Conservation (phyloP, 2,888 invertebrate genomes). For the Spisula solida region DNA sequence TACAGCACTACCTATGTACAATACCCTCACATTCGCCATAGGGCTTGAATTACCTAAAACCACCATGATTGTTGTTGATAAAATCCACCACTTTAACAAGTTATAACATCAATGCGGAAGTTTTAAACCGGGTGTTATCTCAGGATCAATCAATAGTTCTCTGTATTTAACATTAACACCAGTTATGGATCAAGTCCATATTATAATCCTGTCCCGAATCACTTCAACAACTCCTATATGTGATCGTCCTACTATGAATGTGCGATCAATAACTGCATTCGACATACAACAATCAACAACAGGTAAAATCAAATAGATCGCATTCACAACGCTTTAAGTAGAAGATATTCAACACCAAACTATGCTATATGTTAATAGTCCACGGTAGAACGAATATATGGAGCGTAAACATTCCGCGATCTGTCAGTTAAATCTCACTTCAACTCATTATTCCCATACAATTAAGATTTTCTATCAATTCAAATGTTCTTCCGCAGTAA, state of each 20-base stretch:
- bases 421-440: conserved; percentile 32
- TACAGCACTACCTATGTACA: conserved; percentile 87
- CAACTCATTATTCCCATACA: not conserved
- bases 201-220: not conserved
- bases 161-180: not conserved
- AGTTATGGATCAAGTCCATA: not conserved
- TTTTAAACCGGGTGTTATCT: conserved; percentile 32
- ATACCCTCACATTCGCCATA: conserved; percentile 74
- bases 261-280: conserved; percentile 22
- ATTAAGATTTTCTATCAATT: not conserved
- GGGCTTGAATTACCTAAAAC: conserved; percentile 43
- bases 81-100: conserved; percentile 24
- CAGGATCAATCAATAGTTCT: not conserved
- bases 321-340: conserved; percentile 10
- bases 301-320: not conserved
- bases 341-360: conserved; percentile 37
- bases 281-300: not conserved
- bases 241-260: not conserved
- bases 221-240: not conserved
- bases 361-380: conserved; percentile 20
- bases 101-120: conserved; percentile 37
- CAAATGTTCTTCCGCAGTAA: conserved; percentile 6
- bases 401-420: conserved; percentile 29
- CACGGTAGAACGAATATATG: not conserved
- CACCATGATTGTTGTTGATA: conserved; percentile 54